Conservation (phyloP, 2,113 vertebrate species). For the Saccopteryx bilineata region DNA sequence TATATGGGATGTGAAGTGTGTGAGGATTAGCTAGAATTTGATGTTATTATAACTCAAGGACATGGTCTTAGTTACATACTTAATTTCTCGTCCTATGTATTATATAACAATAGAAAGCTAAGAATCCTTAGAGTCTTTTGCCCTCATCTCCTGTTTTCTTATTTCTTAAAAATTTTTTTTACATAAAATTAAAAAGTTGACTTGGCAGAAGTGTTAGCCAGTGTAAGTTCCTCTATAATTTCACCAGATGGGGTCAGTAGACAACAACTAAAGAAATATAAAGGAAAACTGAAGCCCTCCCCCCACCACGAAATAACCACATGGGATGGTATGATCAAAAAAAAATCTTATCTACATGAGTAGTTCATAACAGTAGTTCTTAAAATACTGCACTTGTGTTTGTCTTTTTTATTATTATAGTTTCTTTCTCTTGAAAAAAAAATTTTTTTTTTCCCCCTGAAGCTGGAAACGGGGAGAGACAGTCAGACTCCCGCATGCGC, state of each 20-base stretch:
- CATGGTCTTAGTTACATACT: background rate
- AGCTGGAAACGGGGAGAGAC: no score
- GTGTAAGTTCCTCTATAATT: slow-evolving; percentile 52
- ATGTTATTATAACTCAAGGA: background rate
- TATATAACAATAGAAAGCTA: background rate
- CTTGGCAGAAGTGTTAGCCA: background rate
- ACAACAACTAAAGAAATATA: slow-evolving; percentile 61
- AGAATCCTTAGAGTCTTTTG: background rate
- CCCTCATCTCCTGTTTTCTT: background rate
- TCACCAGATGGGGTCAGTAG: slow-evolving; percentile 81
- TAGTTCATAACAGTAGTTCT: background rate
- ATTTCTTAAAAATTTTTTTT: slow-evolving; percentile 1
- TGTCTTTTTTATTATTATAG: background rate
- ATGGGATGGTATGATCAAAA: background rate
- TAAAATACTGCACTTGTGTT: slow-evolving; percentile 2
- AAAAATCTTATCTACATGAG: background rate
- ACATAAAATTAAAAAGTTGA: background rate
- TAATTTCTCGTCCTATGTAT: background rate
- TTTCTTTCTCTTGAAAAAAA: background rate
- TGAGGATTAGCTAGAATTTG: background rate
- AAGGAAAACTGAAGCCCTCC: background rate
- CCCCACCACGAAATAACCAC: background rate
- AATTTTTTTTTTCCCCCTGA: no score
- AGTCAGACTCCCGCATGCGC: no score
- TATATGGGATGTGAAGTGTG: background rate